phyloP scores from a whole-genome alignment of 2,113 vertebrate species.

The Crotalus horridus region DNA sequence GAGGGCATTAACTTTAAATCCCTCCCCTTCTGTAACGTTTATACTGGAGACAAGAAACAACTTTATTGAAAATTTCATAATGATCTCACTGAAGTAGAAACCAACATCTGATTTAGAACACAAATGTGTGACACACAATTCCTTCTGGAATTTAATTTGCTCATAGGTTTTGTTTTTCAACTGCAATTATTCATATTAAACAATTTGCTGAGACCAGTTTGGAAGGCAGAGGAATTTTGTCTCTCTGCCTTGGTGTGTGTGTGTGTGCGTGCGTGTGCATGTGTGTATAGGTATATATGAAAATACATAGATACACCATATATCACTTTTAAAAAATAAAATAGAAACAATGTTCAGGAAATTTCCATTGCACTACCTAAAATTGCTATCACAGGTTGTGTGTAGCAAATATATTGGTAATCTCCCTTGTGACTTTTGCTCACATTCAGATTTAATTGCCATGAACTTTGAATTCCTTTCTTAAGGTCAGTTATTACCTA shows the following conservation, averaged over 20 bases:
- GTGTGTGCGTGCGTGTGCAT: too few relatives aligned
- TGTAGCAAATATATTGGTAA: conserved; percentile 72
- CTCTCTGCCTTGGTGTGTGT: neutral
- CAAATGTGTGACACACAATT: conserved; percentile 55
- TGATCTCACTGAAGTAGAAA: conserved; percentile 55
- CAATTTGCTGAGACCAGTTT: conserved; percentile 58
- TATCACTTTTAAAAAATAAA: conserved; percentile 37
- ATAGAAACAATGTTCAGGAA: conserved; percentile 57
- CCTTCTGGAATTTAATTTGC: conserved; percentile 58
- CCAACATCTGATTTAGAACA: conserved; percentile 65
- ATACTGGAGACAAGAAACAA: conserved; percentile 62
- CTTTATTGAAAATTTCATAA: conserved; percentile 69
- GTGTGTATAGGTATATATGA: neutral
- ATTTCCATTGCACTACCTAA: conserved; percentile 63
- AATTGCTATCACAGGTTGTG: conserved; percentile 57
- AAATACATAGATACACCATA: neutral
- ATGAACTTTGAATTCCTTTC: conserved; percentile 80
- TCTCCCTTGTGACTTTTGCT: conserved; percentile 70
- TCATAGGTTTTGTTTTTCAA: conserved; percentile 44
- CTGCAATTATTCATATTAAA: conserved; percentile 46
- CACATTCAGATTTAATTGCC: conserved; percentile 76
- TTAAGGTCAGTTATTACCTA: conserved; percentile 83
- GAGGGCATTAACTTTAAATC: conserved; percentile 45
- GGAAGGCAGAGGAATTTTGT: neutral
- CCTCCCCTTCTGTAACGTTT: conserved; percentile 44